Conservation (phyloP, 2,113 vertebrate genomes). For the Burhinus bistriatus region DNA sequence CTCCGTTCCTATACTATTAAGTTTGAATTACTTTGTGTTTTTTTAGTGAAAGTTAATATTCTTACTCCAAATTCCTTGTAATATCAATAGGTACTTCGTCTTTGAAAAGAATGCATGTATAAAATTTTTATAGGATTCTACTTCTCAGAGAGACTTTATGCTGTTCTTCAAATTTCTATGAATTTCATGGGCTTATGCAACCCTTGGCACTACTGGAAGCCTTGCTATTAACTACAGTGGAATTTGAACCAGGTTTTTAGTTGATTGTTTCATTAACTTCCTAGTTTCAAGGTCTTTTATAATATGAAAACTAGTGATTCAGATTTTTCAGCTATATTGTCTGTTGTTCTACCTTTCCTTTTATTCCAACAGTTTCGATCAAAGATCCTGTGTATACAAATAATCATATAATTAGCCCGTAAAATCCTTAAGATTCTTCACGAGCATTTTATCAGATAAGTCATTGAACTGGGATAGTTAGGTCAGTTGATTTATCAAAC, state of each 20-base stretch:
- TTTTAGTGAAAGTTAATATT: background rate
- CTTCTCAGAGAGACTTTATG: background rate
- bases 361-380: background rate
- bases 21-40: background rate
- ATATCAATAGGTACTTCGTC: background rate
- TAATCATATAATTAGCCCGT: background rate
- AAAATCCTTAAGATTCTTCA: background rate
- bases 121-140: background rate
- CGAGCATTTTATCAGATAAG: background rate
- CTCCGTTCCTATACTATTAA: background rate
- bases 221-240: background rate
- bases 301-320: background rate
- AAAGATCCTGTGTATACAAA: background rate
- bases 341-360: background rate
- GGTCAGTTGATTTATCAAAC: background rate
- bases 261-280: background rate
- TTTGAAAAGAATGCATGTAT: background rate
- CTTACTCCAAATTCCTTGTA: background rate
- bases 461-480: background rate
- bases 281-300: background rate
- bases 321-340: background rate
- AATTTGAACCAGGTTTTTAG: background rate
- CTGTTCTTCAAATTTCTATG: background rate
- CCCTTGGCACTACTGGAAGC: background rate
- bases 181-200: background rate